Conservation (phyloP, 1,140 invertebrate genomes). For the Wasmannia auropunctata region DNA sequence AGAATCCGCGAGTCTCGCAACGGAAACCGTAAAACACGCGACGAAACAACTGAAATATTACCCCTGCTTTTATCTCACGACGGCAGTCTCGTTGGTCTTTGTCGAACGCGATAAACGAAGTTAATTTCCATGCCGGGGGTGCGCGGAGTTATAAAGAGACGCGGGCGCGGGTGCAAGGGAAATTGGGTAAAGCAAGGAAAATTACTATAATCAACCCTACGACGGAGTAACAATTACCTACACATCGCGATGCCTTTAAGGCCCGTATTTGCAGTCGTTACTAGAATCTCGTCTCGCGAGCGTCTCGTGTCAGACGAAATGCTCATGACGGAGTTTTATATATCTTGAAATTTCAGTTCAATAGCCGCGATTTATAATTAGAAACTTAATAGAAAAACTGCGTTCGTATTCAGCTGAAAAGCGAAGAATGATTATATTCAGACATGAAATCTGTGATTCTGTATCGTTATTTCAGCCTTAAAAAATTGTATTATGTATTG, state of each 20-base stretch:
- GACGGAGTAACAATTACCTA: conserved; percentile 67
- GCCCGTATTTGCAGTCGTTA: conserved; percentile 15
- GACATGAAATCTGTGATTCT: background rate
- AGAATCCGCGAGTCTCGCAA: background rate
- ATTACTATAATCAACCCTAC: conserved; percentile 65
- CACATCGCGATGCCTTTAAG: conserved; percentile 44
- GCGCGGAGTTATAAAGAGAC: conserved; percentile 34
- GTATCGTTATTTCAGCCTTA: background rate
- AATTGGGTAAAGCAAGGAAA: conserved; percentile 53
- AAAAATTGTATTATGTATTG: background rate
- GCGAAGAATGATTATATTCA: background rate
- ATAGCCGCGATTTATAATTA: background rate
- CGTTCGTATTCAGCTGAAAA: background rate
- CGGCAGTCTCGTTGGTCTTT: conserved; percentile 38
- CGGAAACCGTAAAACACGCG: conserved; percentile 9
- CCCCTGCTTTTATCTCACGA: conserved; percentile 35
- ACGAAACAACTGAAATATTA: conserved; percentile 44
- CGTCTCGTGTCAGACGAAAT: background rate
- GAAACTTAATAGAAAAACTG: background rate
- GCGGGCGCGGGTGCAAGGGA: conserved; percentile 32
- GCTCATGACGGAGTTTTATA: background rate
- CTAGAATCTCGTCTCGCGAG: conserved; percentile 3
- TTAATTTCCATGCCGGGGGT: conserved; percentile 59
- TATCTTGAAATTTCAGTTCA: background rate
- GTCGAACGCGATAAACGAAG: conserved; percentile 53